A percentile compares a stretch with the other conserved stretches of the same genome.
These are phyloP conservation scores for Exephanes ischioxanthus DNA, from an alignment of 2,888 invertebrate genomes.

Conservation along the genomic window DNA sequence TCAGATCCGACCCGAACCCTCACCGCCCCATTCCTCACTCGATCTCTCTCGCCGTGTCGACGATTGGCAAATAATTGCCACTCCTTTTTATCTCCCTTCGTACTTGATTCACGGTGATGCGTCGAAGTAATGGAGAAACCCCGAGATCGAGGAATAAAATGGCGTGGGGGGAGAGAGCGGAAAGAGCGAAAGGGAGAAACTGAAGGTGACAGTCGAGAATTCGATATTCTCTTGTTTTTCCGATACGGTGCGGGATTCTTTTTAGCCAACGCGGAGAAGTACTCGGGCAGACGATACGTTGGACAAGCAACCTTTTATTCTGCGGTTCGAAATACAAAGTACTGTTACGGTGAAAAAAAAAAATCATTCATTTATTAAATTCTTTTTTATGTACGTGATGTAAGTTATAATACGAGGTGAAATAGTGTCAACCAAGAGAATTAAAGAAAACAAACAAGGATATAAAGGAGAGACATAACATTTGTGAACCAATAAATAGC, in stretches of 20 bases:
- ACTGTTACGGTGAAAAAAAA: not conserved
- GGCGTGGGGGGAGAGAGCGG: not conserved
- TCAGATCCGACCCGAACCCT: slow-evolving; percentile 76
- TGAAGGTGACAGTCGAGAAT: slow-evolving; percentile 19
- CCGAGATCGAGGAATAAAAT: not conserved
- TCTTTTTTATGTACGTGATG: not conserved
- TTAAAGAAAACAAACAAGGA: no score
- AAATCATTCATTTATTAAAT: not conserved
- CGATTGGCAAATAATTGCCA: slow-evolving; percentile 72
- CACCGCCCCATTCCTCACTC: slow-evolving; percentile 23
- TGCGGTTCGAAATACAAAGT: not conserved
- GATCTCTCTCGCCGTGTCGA: slow-evolving; percentile 34
- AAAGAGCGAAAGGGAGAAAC: slow-evolving; percentile 11
- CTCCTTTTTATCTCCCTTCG: slow-evolving; percentile 63
- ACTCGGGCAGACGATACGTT: slow-evolving; percentile 2
- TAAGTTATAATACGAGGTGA: no score
- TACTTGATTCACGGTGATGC: slow-evolving; percentile 28
- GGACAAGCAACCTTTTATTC: not conserved
- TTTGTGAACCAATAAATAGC: no score
- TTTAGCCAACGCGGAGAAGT: not conserved
- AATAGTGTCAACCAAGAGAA: no score
- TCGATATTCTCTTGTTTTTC: slow-evolving; percentile 16
- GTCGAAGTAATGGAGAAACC: slow-evolving; percentile 38
- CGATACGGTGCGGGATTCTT: slow-evolving; percentile 25
- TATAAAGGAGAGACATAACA: no score